Evolutionary conservation across 2,888 invertebrate genomes (phyloP).

Genomic region (Epistrophe eligans): DNA sequence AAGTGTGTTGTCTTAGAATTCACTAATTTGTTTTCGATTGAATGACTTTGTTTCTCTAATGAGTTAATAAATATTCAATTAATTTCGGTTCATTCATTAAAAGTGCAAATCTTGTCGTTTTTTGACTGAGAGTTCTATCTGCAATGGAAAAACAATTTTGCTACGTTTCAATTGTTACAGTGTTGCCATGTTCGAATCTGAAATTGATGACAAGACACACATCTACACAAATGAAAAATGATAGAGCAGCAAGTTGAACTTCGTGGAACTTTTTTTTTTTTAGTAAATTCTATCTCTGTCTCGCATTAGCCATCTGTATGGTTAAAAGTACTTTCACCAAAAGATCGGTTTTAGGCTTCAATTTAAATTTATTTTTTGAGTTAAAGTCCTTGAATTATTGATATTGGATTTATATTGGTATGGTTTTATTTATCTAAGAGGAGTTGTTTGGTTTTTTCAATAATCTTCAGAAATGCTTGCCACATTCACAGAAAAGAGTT

Average conservation of each 20-base stretch:
- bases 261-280: constrained; percentile 33
- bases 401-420: neutral
- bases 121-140: neutral
- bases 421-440: neutral
- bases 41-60: neutral
- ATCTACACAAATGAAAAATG: constrained; percentile 31
- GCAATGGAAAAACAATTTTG: constrained; percentile 13
- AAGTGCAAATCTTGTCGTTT: neutral
- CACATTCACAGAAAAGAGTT: neutral
- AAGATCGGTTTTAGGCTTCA: constrained; percentile 2
- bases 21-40: neutral
- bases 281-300: constrained; percentile 27
- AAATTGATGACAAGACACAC: constrained; percentile 77
- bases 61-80: neutral
- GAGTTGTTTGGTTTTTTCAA: neutral
- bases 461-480: neutral
- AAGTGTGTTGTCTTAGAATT: neutral
- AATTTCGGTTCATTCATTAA: constrained; percentile 9
- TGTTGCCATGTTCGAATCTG: constrained; percentile 54
- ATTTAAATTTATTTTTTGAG: constrained; percentile 19
- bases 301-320: neutral
- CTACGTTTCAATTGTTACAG: constrained; percentile 41
- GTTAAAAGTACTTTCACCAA: constrained; percentile 64
- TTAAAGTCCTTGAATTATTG: constrained; percentile 3
- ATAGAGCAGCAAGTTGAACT: constrained; percentile 16